A percentile compares a stretch with the other conserved stretches of the same genome.
phyloP scores from a whole-genome alignment of 2,113 vertebrate genomes.

The Smithornis capensis region DNA sequence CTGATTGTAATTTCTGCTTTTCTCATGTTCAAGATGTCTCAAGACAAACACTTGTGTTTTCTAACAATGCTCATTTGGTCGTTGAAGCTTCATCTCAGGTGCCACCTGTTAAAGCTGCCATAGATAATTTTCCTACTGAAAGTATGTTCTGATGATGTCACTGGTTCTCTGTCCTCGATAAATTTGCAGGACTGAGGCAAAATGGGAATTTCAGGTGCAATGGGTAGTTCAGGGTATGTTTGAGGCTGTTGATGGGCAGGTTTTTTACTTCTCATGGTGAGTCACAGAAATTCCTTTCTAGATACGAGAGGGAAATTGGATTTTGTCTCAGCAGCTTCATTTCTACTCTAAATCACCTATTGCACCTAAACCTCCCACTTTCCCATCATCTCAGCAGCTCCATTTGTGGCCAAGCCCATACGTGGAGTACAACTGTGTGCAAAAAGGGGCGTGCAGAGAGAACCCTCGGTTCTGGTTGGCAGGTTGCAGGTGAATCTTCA shows the following conservation, averaged over 20 bases:
- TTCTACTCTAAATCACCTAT: too few species aligned
- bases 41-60: too few species aligned
- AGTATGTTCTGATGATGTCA: neutral
- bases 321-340: neutral
- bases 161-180: neutral
- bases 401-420: neutral
- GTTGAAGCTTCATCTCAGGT: neutral
- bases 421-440: accelerated
- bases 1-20: neutral
- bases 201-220: neutral
- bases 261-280: neutral
- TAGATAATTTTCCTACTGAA: neutral
- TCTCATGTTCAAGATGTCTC: neutral
- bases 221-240: accelerated
- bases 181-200: accelerated
- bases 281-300: neutral
- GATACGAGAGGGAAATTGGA: accelerated
- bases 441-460: accelerated
- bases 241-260: accelerated
- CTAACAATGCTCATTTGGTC: neutral
- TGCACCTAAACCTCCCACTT: too few species aligned
- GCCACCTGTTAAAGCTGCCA: neutral
- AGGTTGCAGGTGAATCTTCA: neutral
- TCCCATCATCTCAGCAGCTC: too few species aligned
- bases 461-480: accelerated